Percentiles rank a stretch among this genome's conserved stretches.
phyloP scores from a whole-genome alignment of 1,140 invertebrate genomes.

The Planococcus citri region DNA sequence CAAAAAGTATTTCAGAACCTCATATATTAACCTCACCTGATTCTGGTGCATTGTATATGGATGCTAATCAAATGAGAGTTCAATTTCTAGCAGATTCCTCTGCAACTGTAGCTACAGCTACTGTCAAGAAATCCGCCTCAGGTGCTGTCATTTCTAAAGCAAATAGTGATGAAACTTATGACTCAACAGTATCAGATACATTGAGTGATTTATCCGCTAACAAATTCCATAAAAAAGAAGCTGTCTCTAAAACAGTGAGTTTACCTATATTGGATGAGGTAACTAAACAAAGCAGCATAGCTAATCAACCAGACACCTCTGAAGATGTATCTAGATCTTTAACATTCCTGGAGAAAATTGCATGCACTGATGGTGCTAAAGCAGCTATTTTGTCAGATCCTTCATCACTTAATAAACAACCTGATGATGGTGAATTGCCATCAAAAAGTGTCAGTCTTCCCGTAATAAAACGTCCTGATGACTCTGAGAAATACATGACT shows the following conservation, averaged over 20 bases:
- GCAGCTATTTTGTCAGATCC: neutral
- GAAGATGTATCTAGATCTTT: neutral
- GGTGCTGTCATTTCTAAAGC: neutral
- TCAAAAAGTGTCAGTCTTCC: constrained; percentile 7
- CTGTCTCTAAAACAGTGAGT: neutral
- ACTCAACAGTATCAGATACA: neutral
- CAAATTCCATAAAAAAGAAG: neutral
- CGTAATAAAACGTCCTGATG: neutral
- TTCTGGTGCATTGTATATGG: neutral
- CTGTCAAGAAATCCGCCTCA: neutral
- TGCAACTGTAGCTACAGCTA: neutral
- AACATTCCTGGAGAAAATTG: neutral
- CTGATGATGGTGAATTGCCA: neutral
- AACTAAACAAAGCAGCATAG: neutral
- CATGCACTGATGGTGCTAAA: neutral
- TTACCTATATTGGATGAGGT: neutral
- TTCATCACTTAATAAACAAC: neutral
- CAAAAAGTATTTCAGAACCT: too few species aligned
- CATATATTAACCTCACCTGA: neutral
- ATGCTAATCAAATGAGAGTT: neutral
- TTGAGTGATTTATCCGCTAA: neutral
- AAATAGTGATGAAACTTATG: neutral
- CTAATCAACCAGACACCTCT: neutral
- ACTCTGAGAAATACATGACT: constrained; percentile 11
- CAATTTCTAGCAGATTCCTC: neutral